Conservation (phyloP, 2,888 invertebrate genomes). For the Tetanocera ferruginea region DNA sequence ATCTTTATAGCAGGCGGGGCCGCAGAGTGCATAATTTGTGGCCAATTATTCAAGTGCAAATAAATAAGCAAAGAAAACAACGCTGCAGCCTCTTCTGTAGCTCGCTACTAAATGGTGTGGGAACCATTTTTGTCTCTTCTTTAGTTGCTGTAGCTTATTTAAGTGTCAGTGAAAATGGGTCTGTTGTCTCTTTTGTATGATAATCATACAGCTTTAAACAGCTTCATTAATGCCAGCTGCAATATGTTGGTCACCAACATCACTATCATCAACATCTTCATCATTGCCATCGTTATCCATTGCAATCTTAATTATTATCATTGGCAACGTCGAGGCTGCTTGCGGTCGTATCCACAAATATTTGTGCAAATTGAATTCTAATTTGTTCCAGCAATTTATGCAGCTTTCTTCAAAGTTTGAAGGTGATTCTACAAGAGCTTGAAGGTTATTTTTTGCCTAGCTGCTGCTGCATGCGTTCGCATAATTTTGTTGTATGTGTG, state of each 20-base stretch:
- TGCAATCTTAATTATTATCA: not conserved
- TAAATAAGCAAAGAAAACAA: not conserved
- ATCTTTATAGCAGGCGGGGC: not conserved
- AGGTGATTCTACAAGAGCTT: not conserved
- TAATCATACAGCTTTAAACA: conserved; percentile 22
- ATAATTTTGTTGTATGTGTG: not conserved
- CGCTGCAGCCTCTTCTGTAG: not conserved
- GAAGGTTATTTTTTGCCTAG: not conserved
- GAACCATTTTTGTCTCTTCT: not conserved
- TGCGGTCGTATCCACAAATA: conserved; percentile 31
- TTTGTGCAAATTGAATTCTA: conserved; percentile 41
- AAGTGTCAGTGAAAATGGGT: conserved; percentile 3
- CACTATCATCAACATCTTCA: conserved; percentile 25
- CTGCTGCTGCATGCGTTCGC: not conserved
- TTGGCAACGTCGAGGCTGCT: not conserved
- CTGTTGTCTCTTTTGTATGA: conserved; percentile 7
- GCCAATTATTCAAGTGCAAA: not conserved
- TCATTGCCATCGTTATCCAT: not conserved
- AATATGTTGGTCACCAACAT: not conserved
- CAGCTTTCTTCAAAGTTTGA: not conserved
- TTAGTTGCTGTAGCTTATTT: not conserved
- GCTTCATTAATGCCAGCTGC: not conserved
- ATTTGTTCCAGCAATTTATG: conserved; percentile 18
- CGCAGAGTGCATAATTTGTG: not conserved
- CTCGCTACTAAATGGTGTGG: conserved; percentile 17